Percentiles rank a stretch among this genome's conserved stretches.
Conservation (phyloP, 2,797 vertebrate genomes). For the Cynopterus sphinx region DNA sequence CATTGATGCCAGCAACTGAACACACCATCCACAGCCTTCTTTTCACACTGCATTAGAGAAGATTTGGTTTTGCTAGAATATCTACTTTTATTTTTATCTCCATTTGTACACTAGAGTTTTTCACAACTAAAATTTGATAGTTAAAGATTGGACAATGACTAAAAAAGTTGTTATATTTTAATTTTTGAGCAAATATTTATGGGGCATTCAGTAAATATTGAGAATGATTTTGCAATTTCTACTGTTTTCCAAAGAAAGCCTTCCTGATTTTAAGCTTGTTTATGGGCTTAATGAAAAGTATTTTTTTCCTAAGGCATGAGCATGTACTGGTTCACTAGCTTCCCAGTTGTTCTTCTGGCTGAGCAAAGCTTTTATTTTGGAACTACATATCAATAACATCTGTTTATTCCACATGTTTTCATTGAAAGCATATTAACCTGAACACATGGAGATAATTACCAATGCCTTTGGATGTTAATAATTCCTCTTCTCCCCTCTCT, state of each 20-base stretch:
- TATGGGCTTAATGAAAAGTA: conserved; percentile 7
- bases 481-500: neutral
- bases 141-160: conserved; percentile 47
- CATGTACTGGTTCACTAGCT: neutral
- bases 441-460: conserved; percentile 15
- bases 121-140: neutral
- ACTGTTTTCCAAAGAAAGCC: neutral
- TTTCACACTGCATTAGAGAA: neutral
- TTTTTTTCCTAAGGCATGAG: conserved; percentile 16
- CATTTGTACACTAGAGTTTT: conserved; percentile 5
- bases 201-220: neutral
- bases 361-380: conserved; percentile 16
- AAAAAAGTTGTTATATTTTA: neutral
- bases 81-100: conserved; percentile 27
- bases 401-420: conserved; percentile 59
- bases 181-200: conserved; percentile 36
- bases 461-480: conserved; percentile 26
- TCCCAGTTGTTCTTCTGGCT: conserved; percentile 26
- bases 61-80: neutral
- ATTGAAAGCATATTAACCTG: conserved; percentile 40
- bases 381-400: neutral
- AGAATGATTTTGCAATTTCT: conserved; percentile 1
- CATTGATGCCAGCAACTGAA: neutral
- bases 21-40: neutral
- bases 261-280: conserved; percentile 16